phyloP scores from a whole-genome alignment of 2,113 vertebrate species.

The Pangasianodon gigas region DNA sequence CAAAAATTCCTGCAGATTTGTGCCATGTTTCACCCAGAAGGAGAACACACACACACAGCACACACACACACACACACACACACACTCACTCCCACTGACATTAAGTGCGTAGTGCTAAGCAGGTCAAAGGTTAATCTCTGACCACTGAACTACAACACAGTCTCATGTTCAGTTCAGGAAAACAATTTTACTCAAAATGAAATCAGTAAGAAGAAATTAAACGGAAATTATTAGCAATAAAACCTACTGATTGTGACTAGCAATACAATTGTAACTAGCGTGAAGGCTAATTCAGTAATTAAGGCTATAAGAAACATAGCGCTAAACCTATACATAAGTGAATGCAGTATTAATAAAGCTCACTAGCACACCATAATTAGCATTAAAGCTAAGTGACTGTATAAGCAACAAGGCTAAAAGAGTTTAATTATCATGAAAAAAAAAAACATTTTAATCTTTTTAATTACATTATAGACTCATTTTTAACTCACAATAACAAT shows the following conservation, averaged over 20 bases:
- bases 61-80: slow-evolving; percentile 15
- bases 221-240: background rate
- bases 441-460: too few species aligned
- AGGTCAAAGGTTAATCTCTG: slow-evolving; percentile 27
- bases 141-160: background rate
- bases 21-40: background rate
- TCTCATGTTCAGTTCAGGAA: background rate
- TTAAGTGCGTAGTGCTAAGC: background rate
- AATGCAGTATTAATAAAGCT: background rate
- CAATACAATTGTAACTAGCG: background rate
- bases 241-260: background rate
- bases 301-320: background rate
- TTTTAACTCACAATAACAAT: background rate
- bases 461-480: background rate
- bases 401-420: background rate
- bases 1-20: background rate
- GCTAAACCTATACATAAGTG: background rate
- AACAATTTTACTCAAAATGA: background rate
- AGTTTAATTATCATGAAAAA: too few species aligned
- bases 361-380: background rate
- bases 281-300: background rate
- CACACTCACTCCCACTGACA: background rate
- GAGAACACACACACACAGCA: slow-evolving; percentile 12
- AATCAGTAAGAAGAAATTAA: too few species aligned
- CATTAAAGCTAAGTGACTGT: background rate